Evolutionary conservation across 2,888 invertebrate species (phyloP), one percentile per base, ranked within the genome.

Genomic region (Eledona agricola): DNA sequence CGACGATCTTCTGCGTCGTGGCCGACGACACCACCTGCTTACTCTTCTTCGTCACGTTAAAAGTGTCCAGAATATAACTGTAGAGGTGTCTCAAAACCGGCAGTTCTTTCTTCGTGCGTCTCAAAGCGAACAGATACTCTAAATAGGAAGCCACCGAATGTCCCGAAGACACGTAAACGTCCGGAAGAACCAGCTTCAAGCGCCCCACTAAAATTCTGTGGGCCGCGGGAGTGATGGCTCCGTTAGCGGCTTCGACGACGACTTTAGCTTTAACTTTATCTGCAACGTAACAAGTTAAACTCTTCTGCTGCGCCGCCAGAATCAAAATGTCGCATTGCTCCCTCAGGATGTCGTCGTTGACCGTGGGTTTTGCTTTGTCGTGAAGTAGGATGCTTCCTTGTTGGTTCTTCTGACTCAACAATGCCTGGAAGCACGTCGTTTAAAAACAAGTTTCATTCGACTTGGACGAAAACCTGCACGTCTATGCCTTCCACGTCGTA

Each of bases 291-390:
- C 72, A 74, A 15, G 54, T 58, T 6, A 77, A 42, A 32, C 66
- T 66, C 45, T 71, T 72, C n/a, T 74, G 72, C 7, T 58, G 52
- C 1, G 71, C 72, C 1, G 73, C 66, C 10, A 76, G 57, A 2
- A 76, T 62, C 15, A 76, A 55, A 16, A 77, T 66, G 52, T 76
- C 75, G 49, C 73, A 73, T 2, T 62, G 45, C 52, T 73, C 67
- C 9, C 58, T 63, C 25, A 69, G 69, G 20, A 75, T 67, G 2
- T 58, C 58, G 34, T 64, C 62, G 20, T 59, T 56, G 13, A 40
- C 34, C 2, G 56, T 54, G 0, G 62, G 58, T 58, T 69, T 73
- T 0, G 63, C 54, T 29, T 63, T 40, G 7, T n/a, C n/a, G n/a
- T n/a, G n/a, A n/a, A n/a, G n/a, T n/a, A 51, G 46, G 1, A 74